A percentile compares a stretch with the other conserved stretches of the same genome.
These are phyloP conservation scores for Cataglyphis hispanica DNA, from an alignment of 1,140 invertebrate species.

Conservation along the genomic window DNA sequence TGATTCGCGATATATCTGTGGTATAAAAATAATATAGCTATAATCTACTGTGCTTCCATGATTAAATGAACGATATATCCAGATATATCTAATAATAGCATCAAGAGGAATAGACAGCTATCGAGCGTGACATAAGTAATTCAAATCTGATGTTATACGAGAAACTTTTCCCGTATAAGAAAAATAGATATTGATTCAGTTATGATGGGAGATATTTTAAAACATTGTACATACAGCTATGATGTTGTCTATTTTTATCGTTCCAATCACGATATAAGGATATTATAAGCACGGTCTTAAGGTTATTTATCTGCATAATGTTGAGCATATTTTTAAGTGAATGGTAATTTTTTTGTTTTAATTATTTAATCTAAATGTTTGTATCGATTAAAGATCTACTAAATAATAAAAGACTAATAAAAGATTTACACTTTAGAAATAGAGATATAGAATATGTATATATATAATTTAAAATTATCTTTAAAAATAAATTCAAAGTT, in stretches of 20 bases:
- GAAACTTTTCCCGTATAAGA: neutral
- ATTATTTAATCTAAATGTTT: neutral
- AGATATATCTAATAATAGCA: conserved; percentile 16
- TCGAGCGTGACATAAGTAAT: neutral
- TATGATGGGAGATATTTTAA: conserved; percentile 28
- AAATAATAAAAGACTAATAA: too few species aligned
- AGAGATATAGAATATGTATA: neutral
- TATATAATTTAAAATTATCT: neutral
- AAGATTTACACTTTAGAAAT: too few species aligned
- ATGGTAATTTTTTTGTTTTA: neutral
- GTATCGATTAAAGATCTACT: neutral
- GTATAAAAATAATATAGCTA: conserved; percentile 23
- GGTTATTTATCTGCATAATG: neutral
- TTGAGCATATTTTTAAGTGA: neutral
- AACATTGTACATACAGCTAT: neutral
- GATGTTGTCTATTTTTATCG: conserved; percentile 7
- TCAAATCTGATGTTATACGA: neutral
- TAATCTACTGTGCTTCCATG: neutral
- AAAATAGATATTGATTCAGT: conserved; percentile 25
- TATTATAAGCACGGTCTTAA: neutral
- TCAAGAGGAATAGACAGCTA: neutral
- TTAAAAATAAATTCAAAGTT: neutral
- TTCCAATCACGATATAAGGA: neutral
- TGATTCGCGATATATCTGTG: neutral
- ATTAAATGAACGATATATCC: neutral